Evolutionary conservation across 2,113 vertebrate genomes (phyloP).

Genomic region (Anthoscopus minutus): DNA sequence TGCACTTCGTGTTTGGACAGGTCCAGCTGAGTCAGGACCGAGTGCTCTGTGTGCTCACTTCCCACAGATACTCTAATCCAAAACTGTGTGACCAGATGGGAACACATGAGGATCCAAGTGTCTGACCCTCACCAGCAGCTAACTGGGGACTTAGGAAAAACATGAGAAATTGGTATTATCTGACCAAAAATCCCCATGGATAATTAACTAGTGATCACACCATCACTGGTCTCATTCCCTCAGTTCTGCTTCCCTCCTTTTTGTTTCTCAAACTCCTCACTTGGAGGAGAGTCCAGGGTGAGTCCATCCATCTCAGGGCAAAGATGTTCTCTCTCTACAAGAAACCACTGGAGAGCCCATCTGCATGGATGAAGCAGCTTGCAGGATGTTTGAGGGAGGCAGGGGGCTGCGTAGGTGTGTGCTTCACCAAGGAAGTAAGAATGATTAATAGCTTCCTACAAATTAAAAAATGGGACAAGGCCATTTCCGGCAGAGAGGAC

Average conservation of each 20-base stretch:
- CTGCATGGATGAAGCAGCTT: neutral
- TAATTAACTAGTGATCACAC: neutral
- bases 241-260: accelerated
- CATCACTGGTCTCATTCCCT: neutral
- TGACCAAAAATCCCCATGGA: neutral
- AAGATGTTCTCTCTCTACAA: neutral
- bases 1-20: neutral
- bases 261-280: neutral
- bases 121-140: neutral
- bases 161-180: neutral
- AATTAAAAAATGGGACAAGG: neutral
- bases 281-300: neutral
- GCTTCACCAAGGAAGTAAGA: neutral
- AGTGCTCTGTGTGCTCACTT: accelerated
- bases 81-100: neutral
- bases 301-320: neutral
- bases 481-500: neutral
- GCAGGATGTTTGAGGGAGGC: neutral
- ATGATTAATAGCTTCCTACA: neutral
- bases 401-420: neutral
- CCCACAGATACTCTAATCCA: neutral
- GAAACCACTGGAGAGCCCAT: neutral
- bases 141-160: neutral
- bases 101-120: accelerated
- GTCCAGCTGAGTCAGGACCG: neutral